phyloP scores from a whole-genome alignment of 35 echinoderm and acorn worm species.

The Strongylocentrotus purpuratus region DNA sequence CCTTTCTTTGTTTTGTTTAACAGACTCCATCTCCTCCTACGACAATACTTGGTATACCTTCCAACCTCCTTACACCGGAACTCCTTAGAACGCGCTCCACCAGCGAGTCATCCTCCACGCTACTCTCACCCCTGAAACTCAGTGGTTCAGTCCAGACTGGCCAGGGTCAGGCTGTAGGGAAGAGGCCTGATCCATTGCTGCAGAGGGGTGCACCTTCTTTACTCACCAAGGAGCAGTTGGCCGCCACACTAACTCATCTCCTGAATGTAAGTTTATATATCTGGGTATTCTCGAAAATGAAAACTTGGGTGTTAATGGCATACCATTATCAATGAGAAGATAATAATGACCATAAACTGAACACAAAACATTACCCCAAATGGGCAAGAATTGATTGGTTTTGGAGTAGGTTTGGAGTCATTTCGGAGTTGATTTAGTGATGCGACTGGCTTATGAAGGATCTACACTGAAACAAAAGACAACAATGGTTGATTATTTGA shows the following conservation, averaged over 20 bases:
- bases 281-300: neutral
- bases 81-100: constrained; percentile 58
- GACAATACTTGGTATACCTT: constrained; percentile 32
- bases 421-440: no score
- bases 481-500: no score
- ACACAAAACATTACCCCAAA: neutral
- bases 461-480: no score
- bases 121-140: constrained; percentile 31
- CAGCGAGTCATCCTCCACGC: constrained; percentile 44
- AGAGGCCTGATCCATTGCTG: constrained; percentile 44
- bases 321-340: neutral
- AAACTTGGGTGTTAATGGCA: neutral
- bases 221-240: constrained; percentile 87
- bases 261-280: constrained; percentile 62
- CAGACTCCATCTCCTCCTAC: constrained; percentile 77
- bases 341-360: neutral
- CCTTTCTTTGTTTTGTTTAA: neutral
- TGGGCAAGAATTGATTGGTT: no score
- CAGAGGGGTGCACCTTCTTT: constrained; percentile 17
- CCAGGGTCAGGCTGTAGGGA: constrained; percentile 6
- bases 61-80: constrained; percentile 80
- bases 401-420: no score
- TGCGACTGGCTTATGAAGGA: no score
- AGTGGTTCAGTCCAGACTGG: constrained; percentile 33
- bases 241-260: constrained; percentile 69